Evolutionary conservation across 1,140 invertebrate species (phyloP), one percentile per base, ranked within the genome.

Genomic region (Metaphire vulgaris): DNA sequence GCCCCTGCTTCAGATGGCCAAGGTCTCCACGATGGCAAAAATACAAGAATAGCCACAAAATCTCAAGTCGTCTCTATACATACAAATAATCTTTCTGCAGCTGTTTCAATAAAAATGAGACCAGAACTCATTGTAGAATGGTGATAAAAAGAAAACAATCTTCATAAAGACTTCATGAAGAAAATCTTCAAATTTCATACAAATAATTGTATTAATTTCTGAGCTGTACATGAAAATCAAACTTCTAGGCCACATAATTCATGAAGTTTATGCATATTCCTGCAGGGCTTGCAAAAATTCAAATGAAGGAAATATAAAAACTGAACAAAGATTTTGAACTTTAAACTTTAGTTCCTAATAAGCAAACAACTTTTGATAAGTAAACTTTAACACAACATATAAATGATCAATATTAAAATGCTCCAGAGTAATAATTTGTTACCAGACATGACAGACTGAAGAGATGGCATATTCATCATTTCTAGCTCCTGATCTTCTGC

Each of bases 401-500:
- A 56, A 12, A 12, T 56, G 41, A 21, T 56, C 21, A 21, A 56
- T n/a, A n/a, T n/a, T n/a, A n/a, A n/a, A n/a, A n/a, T n/a, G n/a
- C n/a, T n/a, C n/a, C n/a, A n/a, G n/a, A n/a, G n/a, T n/a, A 56
- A 56, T 56, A 56, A 56, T 56, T 12, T 12, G 6, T 12, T 6
- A 71, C 69, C 69, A 2, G 30, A 32, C 69, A 71, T 30, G n/a
- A 71, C 69, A 29, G 69, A 30, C 30, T 71, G 69, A 71, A 71
- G 69, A 71, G 69, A 71, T 0, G 69, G 69, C 69, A 71, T 71
- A 16, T 71, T 71, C 30, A 71, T 30, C 6, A 32, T n/a, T 71
- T 71, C 69, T 31, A 30, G 30, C 33, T 71, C 69, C 2, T 32
- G n/a, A 32, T 71, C 69, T 21, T 71, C 69, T 1, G 69, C 69